These are phyloP conservation scores for Corvus hawaiiensis DNA, from an alignment of 2,113 vertebrate genomes.

Conservation along the genomic window DNA sequence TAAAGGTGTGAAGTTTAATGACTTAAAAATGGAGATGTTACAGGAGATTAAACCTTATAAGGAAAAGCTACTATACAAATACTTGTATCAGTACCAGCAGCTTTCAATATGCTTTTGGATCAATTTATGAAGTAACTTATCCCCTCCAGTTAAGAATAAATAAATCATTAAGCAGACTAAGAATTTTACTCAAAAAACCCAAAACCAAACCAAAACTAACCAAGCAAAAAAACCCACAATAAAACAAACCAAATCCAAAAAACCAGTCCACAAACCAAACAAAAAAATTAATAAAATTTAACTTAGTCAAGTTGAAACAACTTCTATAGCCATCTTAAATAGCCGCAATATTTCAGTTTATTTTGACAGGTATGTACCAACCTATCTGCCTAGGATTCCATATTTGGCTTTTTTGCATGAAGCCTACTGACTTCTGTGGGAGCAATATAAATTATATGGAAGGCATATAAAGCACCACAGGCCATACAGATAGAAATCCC, in stretches of 20 bases:
- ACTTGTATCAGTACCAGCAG: neutral
- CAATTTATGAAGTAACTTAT: slow-evolving; percentile 12
- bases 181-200: neutral
- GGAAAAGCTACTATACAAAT: neutral
- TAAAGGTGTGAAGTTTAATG: neutral
- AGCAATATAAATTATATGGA: neutral
- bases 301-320: neutral
- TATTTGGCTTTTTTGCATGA: neutral
- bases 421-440: neutral
- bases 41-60: slow-evolving; percentile 27
- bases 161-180: neutral
- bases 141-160: neutral
- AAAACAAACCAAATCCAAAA: neutral
- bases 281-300: neutral
- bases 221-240: neutral
- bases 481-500: neutral
- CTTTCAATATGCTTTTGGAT: slow-evolving; percentile 33
- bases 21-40: neutral
- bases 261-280: neutral
- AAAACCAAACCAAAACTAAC: neutral
- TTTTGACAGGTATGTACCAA: neutral
- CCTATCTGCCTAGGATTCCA: neutral
- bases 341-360: neutral
- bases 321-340: neutral
- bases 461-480: neutral